Conservation (phyloP, 2,888 invertebrate species). For the Sialis lutaria region DNA sequence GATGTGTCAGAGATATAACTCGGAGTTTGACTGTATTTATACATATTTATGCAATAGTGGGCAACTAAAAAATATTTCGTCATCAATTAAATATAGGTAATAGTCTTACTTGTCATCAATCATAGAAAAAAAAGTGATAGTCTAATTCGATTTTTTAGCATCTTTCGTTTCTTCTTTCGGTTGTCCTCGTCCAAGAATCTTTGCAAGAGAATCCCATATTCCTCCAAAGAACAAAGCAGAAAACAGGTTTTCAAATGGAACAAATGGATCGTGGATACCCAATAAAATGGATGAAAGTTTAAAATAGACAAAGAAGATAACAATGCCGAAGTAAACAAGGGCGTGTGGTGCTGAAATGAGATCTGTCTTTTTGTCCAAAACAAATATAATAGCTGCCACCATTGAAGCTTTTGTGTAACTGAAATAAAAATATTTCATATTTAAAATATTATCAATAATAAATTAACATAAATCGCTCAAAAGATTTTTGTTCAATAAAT, state of each 20-base stretch:
- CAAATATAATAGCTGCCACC: slow-evolving; percentile 89
- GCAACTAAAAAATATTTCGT: too few relatives aligned
- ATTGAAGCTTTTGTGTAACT: slow-evolving; percentile 95
- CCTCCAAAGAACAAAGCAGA: slow-evolving; percentile 96
- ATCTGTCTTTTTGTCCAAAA: slow-evolving; percentile 92
- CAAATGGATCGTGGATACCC: slow-evolving; percentile 96
- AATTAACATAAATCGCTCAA: too few relatives aligned
- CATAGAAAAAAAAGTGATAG: not conserved
- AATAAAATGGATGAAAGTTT: slow-evolving; percentile 89
- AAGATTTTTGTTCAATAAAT: too few relatives aligned
- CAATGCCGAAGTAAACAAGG: slow-evolving; percentile 91
- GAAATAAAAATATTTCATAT: slow-evolving; percentile 20
- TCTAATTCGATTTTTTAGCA: slow-evolving; percentile 64
- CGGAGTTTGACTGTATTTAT: too few relatives aligned
- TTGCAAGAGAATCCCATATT: slow-evolving; percentile 92
- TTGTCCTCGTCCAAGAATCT: slow-evolving; percentile 68
- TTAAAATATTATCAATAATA: too few relatives aligned
- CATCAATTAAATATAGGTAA: too few relatives aligned
- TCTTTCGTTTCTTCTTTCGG: slow-evolving; percentile 69
- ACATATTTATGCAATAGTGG: too few relatives aligned
- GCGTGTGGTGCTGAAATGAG: slow-evolving; percentile 93
- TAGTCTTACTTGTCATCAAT: too few relatives aligned
- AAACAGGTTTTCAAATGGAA: slow-evolving; percentile 95
- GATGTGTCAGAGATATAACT: too few relatives aligned
- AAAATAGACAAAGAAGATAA: slow-evolving; percentile 94